Conservation (phyloP, 2,797 vertebrate species). For the Sebastes oblongus region DNA sequence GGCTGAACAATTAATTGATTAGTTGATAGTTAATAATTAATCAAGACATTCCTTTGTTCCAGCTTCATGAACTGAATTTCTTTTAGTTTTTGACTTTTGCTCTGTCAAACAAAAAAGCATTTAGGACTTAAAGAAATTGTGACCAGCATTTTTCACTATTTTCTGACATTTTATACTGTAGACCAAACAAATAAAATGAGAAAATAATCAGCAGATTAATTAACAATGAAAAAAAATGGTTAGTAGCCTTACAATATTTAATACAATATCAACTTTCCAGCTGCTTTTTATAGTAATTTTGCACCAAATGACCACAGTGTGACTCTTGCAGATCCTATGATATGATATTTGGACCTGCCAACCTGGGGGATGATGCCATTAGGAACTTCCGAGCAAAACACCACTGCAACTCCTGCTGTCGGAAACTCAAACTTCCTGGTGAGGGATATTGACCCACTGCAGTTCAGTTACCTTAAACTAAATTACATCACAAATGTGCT, state of each 20-base stretch:
- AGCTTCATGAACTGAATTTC: neutral
- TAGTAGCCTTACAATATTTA: neutral
- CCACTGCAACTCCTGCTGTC: conserved; percentile 97
- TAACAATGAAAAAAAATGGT: neutral
- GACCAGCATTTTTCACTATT: no score
- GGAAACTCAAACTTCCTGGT: conserved; percentile 98
- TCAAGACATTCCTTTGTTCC: neutral
- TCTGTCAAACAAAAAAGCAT: neutral
- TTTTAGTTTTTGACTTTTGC: neutral
- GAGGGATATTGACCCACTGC: conserved; percentile 29
- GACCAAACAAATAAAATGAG: neutral
- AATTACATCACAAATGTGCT: neutral
- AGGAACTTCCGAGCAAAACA: conserved; percentile 97
- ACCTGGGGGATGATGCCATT: conserved; percentile 96
- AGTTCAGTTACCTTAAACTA: neutral
- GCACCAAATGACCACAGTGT: neutral
- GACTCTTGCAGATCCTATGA: conserved; percentile 87
- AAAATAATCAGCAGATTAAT: neutral
- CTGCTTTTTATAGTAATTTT: neutral
- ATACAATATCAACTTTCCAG: neutral
- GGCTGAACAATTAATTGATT: neutral
- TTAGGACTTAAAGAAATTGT: neutral
- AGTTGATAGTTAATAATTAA: neutral
- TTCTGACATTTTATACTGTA: neutral
- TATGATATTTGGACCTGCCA: conserved; percentile 98